Evolutionary conservation across 1,140 invertebrate species (phyloP), one percentile per base, ranked within the genome.

Genomic region (Aphelenchoides besseyi): DNA sequence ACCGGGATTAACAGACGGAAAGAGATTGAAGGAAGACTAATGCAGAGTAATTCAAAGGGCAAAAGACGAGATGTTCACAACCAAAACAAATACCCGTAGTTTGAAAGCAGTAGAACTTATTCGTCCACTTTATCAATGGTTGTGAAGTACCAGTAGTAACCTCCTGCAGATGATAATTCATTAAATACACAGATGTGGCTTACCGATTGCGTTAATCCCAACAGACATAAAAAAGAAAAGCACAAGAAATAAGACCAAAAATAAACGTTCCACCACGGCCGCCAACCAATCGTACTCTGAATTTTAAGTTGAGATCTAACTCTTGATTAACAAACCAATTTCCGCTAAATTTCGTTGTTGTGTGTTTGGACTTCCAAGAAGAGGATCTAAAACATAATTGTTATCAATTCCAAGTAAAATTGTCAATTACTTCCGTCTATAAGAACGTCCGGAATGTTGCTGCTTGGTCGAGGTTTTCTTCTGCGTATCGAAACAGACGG

Each of bases 221-320:
- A 76, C 59, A 5, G 78, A 80, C 32, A 75, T 70, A 18, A 76
- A 29, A 29, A 76, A 68, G 52, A 79, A 79, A 9, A 79, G 30
- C 9, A 54, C 33, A 9, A 70, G 36, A 48, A 79, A 79, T n/a
- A 81, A 33, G 32, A 79, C 73, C 16, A 79, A 61, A 57, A 81
- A 79, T 32, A 79, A 57, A 33, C 77, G 41, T 63, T 79, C 77
- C 2, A 79, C 59, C 2, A 79, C 77, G 1, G 78, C 79, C 18
- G 77, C 77, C 26, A 79, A 68, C 78, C 78, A 79, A 68, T 79
- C 77, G 71, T 81, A 79, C 57, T 79, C 77, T n/a, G n/a, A n/a
- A n/a, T n/a, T n/a, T n/a, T n/a, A n/a, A n/a, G n/a, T n/a, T n/a
- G n/a, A n/a, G n/a, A n/a, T n/a, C n/a, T n/a, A n/a, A n/a, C n/a